Conservation (phyloP, 2,113 vertebrate species). For the Corvus hawaiiensis region DNA sequence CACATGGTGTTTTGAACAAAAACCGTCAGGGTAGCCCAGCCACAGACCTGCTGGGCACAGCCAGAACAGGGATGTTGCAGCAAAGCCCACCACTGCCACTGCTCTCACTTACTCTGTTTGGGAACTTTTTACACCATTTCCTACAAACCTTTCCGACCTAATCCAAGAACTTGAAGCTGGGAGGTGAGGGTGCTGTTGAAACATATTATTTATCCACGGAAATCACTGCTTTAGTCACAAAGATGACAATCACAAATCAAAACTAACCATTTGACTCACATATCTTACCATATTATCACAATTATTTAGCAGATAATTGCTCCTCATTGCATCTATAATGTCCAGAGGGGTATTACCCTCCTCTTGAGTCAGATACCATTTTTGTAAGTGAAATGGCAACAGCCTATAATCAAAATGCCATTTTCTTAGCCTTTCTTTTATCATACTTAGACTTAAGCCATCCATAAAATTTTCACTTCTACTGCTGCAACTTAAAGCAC, state of each 20-base stretch:
- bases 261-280: neutral
- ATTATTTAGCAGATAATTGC: neutral
- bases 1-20: neutral
- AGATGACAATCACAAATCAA: neutral
- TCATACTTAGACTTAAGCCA: neutral
- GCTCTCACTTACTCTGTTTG: neutral
- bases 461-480: neutral
- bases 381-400: neutral
- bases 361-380: neutral
- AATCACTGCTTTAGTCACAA: neutral
- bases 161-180: neutral
- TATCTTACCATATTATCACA: neutral
- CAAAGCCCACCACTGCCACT: neutral
- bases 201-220: accelerated
- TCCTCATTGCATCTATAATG: neutral
- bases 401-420: neutral
- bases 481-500: neutral
- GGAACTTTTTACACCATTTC: neutral
- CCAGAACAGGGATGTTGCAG: neutral
- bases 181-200: neutral
- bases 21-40: neutral
- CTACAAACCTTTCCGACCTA: neutral
- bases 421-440: neutral
- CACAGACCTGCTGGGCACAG: neutral
- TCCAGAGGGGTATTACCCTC: neutral